Evolutionary conservation across 2,888 invertebrate species (phyloP).

Genomic region (Eumacrocentrus americanus): DNA sequence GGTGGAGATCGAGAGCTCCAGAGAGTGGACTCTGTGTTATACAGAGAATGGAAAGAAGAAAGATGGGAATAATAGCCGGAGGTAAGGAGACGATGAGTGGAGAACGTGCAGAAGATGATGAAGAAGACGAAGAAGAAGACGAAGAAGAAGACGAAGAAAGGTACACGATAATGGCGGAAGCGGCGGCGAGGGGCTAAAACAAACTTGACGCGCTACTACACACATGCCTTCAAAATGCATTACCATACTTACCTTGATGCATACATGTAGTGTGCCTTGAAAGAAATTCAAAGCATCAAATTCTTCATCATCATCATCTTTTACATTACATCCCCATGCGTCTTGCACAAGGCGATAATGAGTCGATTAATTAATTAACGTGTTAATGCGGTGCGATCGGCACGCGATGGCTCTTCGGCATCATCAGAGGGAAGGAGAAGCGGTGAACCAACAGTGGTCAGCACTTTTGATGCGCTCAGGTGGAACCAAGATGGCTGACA

Average conservation of each 20-base stretch:
- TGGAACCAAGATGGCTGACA: constrained; percentile 59
- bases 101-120: constrained; percentile 33
- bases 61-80: constrained; percentile 18
- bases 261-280: neutral
- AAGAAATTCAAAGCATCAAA: neutral
- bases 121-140: constrained; percentile 28
- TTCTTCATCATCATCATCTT: constrained; percentile 14
- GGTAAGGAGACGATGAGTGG: constrained; percentile 26
- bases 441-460: constrained; percentile 32
- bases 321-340: neutral
- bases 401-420: constrained; percentile 49
- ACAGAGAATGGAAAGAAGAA: constrained; percentile 10
- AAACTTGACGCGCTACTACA: constrained; percentile 42
- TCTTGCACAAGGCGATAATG: constrained; percentile 22
- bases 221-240: constrained; percentile 35
- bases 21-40: neutral
- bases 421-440: constrained; percentile 18
- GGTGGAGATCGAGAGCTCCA: no score
- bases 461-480: constrained; percentile 43
- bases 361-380: constrained; percentile 55
- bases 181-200: constrained; percentile 43
- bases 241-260: constrained; percentile 26
- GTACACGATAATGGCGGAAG: constrained; percentile 35
- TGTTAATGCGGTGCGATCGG: constrained; percentile 52
- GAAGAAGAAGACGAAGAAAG: constrained; percentile 22